These are phyloP conservation scores for Silurus lanzhouensis DNA, from an alignment of 2,797 vertebrate genomes.

Conservation along the genomic window DNA sequence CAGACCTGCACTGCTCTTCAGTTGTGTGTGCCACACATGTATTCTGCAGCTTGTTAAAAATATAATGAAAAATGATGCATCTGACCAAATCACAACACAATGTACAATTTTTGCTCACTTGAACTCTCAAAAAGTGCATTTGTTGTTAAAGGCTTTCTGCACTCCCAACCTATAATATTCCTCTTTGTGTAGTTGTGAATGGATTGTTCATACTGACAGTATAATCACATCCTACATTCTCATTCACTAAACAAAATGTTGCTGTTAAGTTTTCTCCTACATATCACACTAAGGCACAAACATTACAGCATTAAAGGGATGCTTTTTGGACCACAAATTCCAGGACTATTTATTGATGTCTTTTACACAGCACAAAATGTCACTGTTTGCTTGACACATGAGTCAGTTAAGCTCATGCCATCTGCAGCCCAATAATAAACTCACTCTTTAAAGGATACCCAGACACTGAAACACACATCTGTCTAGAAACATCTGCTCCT, in stretches of 20 bases:
- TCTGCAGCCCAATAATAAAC: not conserved
- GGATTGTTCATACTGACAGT: constrained; percentile 13
- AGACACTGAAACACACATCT: not conserved
- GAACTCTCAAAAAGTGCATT: not conserved
- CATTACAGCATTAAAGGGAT: not conserved
- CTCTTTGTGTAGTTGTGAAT: not conserved
- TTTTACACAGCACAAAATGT: constrained; percentile 8
- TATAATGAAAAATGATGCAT: not conserved
- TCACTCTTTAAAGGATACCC: not conserved
- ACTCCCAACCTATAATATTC: not conserved
- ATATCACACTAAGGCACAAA: constrained; percentile 1
- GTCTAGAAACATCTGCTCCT: not conserved
- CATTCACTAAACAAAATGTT: not conserved
- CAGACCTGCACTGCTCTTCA: not conserved
- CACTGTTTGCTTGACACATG: not conserved
- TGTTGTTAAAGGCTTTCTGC: not conserved
- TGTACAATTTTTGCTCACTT: not conserved
- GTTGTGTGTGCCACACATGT: not conserved
- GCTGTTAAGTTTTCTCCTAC: not conserved
- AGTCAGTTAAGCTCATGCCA: not conserved
- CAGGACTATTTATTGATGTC: not conserved
- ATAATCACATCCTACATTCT: constrained; percentile 15
- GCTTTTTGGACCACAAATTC: not conserved
- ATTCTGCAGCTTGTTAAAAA: not conserved
- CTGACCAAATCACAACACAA: not conserved